These are phyloP conservation scores for Heliconius erato DNA, from an alignment of 2,888 invertebrate species.

Conservation along the genomic window DNA sequence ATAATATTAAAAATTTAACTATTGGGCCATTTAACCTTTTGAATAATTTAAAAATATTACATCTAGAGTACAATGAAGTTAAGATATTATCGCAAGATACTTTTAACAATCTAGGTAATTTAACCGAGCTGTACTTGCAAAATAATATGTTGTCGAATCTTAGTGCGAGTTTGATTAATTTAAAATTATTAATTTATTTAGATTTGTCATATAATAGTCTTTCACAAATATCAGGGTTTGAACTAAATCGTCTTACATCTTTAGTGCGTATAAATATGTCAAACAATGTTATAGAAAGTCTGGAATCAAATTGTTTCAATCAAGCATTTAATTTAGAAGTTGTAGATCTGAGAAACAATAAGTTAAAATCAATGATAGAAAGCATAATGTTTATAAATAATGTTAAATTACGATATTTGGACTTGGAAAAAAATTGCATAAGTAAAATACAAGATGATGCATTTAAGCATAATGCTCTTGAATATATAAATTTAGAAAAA, in stretches of 20 bases:
- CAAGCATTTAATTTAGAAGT: constrained; percentile 61
- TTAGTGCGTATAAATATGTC: constrained; percentile 69
- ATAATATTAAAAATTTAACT: constrained; percentile 60
- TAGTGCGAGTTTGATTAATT: constrained; percentile 65
- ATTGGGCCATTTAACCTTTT: constrained; percentile 59
- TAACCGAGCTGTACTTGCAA: constrained; percentile 61
- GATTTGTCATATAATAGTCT: constrained; percentile 69
- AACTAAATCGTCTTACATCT: constrained; percentile 64
- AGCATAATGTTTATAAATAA: constrained; percentile 68
- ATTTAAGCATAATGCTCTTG: constrained; percentile 64
- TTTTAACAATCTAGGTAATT: constrained; percentile 61
- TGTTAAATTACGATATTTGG: constrained; percentile 61
- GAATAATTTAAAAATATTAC: constrained; percentile 59
- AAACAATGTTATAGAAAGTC: constrained; percentile 64
- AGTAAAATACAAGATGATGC: constrained; percentile 63
- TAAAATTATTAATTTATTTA: constrained; percentile 63
- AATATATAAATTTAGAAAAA: constrained; percentile 65
- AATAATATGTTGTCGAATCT: constrained; percentile 66
- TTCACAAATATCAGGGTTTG: constrained; percentile 62
- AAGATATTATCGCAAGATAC: constrained; percentile 61
- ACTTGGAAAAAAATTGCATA: constrained; percentile 68
- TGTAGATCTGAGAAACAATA: constrained; percentile 71
- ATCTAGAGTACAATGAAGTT: constrained; percentile 68
- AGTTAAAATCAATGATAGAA: constrained; percentile 64
- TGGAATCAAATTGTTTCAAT: constrained; percentile 71